Conservation (phyloP, 2,797 vertebrate genomes). For the Phoebastria nigripes region DNA sequence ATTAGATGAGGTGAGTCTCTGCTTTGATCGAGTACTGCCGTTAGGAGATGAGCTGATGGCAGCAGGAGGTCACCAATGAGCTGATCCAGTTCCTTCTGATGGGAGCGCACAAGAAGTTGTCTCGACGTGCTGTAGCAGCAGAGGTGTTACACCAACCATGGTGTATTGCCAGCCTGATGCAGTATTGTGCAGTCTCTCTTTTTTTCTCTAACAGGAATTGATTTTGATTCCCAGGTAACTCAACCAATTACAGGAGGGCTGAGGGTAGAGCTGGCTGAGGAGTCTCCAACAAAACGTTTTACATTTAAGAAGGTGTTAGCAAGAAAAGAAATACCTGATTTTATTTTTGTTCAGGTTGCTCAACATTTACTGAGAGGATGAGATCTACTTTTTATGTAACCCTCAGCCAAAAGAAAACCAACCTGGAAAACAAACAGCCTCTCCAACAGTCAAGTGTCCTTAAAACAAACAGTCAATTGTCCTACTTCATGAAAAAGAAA, state of each 20-base stretch:
- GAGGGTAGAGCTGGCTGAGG: not conserved
- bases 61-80: not conserved
- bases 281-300: not conserved
- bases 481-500: not conserved
- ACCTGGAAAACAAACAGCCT: not conserved
- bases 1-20: not conserved
- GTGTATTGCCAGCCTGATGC: not conserved
- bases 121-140: not conserved
- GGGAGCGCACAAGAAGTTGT: not conserved
- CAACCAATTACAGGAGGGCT: not conserved
- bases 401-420: not conserved
- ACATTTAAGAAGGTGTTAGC: not conserved
- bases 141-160: not conserved
- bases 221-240: not conserved
- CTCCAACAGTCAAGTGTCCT: not conserved
- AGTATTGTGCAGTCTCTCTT: not conserved
- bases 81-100: not conserved
- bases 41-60: not conserved
- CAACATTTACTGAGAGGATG: not conserved
- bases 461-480: not conserved
- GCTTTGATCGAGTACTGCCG: accelerated
- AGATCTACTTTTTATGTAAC: not conserved
- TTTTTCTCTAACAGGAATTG: not conserved
- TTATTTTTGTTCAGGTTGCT: not conserved
- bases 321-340: not conserved